Conservation (phyloP, 2,113 vertebrate species). For the Psophia crepitans region DNA sequence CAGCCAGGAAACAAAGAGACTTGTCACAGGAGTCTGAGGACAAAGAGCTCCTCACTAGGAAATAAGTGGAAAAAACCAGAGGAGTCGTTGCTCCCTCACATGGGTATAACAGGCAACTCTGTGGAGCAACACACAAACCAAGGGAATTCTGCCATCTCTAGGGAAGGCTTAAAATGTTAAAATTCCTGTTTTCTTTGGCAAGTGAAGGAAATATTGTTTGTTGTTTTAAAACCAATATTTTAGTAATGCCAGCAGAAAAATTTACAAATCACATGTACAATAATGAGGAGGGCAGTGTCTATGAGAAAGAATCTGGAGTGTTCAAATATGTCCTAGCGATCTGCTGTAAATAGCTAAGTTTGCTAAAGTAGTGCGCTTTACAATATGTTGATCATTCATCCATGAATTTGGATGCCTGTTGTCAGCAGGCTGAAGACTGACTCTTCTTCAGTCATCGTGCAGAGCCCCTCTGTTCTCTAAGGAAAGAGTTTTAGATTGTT, state of each 20-base stretch:
- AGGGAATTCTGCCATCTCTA: conserved; percentile 19
- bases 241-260: neutral
- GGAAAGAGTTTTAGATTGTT: neutral
- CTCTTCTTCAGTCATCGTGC: neutral
- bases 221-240: neutral
- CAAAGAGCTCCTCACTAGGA: neutral
- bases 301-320: neutral
- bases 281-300: neutral
- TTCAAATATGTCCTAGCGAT: rapidly evolving
- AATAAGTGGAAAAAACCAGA: conserved; percentile 12
- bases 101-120: neutral
- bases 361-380: neutral
- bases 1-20: neutral
- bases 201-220: neutral
- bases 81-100: neutral
- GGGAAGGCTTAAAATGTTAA: conserved; percentile 22
- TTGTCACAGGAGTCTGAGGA: neutral
- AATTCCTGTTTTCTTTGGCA: neutral
- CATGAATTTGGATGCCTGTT: neutral
- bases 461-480: neutral
- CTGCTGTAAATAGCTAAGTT: neutral
- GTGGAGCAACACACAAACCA: neutral
- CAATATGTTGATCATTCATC: neutral
- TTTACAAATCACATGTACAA: neutral
- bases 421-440: neutral